Base-by-base conservation (phyloP, 2,113 vertebrate species). In the Sphyrna mokarran region DNA sequence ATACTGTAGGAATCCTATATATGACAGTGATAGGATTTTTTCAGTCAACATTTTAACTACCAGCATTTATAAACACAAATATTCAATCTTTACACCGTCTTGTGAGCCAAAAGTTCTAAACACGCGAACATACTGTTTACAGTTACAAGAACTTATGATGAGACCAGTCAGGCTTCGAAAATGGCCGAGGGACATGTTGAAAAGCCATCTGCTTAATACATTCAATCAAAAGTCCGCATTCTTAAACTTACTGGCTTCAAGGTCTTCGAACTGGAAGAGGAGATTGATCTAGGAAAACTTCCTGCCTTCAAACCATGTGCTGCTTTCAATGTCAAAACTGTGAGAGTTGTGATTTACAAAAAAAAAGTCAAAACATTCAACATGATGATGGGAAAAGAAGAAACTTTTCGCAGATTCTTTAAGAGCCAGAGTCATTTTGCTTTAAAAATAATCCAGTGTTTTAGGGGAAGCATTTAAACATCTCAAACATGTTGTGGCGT, bases 141-240 rank as follows among this genome's bases (percentile, higher is more conserved):
- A 93, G n/a, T 54, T 66, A 22, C 61, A 37, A 3, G 61, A 18
- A 18, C 9, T 66, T 93, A 66, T 33, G 16, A 93, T 93, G 89
- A 68, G 63, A 40, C n/a, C 18, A 66, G 16, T 16, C 16, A 93
- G 61, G 18, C 61, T 66, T n/a, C 89, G 66, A 37, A 68, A n/a
- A 66, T 40, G 69, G 10, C 66, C 10, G 7, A 95, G 37, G 5
- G 23, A 72, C 93, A 90, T 94, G 23, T 48, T 72, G 72, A 72
- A 95, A 70, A 95, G 68, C 43, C 68, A 95, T 72, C 70, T 93
- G 89, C 89, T 93, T 54, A 48, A 76, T 76, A 29, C 26, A 54
- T 29, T 72, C 37, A 94, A 94, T 94, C 18, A 22, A 48, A 95
- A 95, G 14, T 72, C 40, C 14, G 6, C 68, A 95, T 43, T 29